Conservation (phyloP, 2,888 invertebrate genomes). For the Drosophila paranaensis region DNA sequence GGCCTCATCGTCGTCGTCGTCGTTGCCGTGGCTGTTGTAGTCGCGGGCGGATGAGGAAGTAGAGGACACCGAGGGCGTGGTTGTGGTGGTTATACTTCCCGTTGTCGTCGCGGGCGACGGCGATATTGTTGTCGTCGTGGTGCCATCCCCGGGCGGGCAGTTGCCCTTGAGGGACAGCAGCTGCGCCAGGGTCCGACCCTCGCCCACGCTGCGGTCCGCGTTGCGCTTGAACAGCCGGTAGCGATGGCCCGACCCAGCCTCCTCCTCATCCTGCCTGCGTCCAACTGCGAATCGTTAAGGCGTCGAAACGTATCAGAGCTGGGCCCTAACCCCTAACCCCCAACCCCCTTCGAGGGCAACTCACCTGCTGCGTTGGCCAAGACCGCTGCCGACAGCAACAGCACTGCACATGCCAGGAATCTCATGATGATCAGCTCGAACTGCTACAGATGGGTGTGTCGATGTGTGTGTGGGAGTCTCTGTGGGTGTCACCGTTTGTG, state of each 20-base stretch:
- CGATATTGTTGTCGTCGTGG: rapidly evolving
- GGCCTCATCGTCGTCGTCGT: constrained; percentile 7
- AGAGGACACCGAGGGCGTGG: not conserved
- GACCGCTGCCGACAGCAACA: constrained; percentile 51
- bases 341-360: constrained; percentile 1
- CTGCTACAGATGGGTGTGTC: not conserved
- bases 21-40: not conserved
- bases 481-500: not conserved
- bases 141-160: rapidly evolving
- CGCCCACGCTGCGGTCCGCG: not conserved
- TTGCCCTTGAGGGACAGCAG: constrained; percentile 35
- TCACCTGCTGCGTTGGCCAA: constrained; percentile 62
- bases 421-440: constrained; percentile 40
- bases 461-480: not conserved
- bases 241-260: not conserved
- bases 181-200: constrained; percentile 37
- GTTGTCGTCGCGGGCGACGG: rapidly evolving
- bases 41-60: constrained; percentile 1
- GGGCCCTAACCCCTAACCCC: not conserved
- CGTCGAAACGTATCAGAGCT: not conserved
- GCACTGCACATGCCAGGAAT: constrained; percentile 40
- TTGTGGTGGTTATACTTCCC: not conserved
- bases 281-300: constrained; percentile 24
- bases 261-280: constrained; percentile 28
- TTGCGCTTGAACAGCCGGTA: constrained; percentile 16